phyloP scores from a whole-genome alignment of 2,797 vertebrate genomes.

The Lagorchestes hirsutus region DNA sequence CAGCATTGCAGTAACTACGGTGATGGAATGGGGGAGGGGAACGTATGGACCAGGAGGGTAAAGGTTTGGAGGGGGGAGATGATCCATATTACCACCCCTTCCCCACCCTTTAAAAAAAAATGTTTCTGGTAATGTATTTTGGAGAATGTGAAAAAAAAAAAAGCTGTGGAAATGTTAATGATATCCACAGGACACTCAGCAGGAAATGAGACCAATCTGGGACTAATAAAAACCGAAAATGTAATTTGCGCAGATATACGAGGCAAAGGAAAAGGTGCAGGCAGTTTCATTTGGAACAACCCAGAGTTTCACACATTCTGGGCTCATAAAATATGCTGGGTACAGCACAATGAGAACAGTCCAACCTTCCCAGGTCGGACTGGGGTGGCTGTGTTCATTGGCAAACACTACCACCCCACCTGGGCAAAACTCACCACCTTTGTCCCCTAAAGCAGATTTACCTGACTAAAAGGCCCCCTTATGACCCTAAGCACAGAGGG shows the following conservation, averaged over 20 bases:
- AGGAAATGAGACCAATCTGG: constrained; percentile 72
- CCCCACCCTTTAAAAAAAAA: constrained; percentile 61
- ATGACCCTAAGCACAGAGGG: background rate
- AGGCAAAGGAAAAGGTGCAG: background rate
- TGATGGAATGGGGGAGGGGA: constrained; percentile 55
- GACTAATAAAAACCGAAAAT: constrained; percentile 68
- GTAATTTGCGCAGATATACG: constrained; percentile 68
- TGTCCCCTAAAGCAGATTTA: background rate
- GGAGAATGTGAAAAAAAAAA: constrained; percentile 62
- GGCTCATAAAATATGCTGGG: constrained; percentile 7
- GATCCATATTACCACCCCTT: background rate
- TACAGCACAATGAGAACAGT: background rate
- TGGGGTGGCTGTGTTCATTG: background rate
- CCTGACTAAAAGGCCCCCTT: background rate
- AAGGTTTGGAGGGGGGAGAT: background rate
- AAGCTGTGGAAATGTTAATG: constrained; percentile 62
- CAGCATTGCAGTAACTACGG: constrained; percentile 40
- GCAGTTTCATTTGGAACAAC: background rate
- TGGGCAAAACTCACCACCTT: background rate
- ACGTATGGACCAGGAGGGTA: accelerated
- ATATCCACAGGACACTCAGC: constrained; percentile 71
- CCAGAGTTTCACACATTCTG: background rate
- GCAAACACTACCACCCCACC: background rate
- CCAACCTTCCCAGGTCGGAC: background rate
- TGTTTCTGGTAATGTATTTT: constrained; percentile 75